A percentile compares a stretch with the other conserved stretches of the same genome.
phyloP scores from a whole-genome alignment of 2,113 vertebrate genomes.

The Chionomys nivalis region DNA sequence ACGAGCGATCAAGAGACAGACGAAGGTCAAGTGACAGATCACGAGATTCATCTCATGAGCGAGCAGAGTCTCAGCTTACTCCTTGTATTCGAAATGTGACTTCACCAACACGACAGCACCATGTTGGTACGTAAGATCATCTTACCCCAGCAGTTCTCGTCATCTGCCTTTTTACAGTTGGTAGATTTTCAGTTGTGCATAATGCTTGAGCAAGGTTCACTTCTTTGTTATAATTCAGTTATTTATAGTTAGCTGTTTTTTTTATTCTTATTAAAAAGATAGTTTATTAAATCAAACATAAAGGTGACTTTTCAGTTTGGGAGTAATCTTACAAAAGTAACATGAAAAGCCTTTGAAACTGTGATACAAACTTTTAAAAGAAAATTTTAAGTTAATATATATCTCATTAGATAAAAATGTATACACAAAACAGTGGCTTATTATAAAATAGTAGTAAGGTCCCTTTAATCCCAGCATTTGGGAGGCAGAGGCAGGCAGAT shows the following conservation, averaged over 20 bases:
- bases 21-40: slow-evolving; percentile 97
- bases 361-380: neutral
- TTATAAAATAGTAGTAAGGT: slow-evolving; percentile 49
- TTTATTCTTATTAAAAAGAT: slow-evolving; percentile 58
- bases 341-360: slow-evolving; percentile 46
- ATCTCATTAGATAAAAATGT: neutral
- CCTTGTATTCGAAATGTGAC: slow-evolving; percentile 98
- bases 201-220: slow-evolving; percentile 25
- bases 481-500: no score
- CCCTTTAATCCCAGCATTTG: no score
- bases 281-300: slow-evolving; percentile 34
- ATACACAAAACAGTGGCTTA: slow-evolving; percentile 29
- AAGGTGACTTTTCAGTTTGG: neutral
- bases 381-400: slow-evolving; percentile 25
- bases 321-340: slow-evolving; percentile 20
- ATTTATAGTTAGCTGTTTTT: slow-evolving; percentile 48
- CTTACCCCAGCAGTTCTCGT: neutral
- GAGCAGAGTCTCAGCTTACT: slow-evolving; percentile 96
- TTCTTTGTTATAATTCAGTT: slow-evolving; percentile 18
- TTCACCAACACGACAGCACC: slow-evolving; percentile 96
- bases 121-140: slow-evolving; percentile 89
- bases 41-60: slow-evolving; percentile 97
- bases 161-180: slow-evolving; percentile 32
- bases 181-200: slow-evolving; percentile 29
- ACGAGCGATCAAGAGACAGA: slow-evolving; percentile 95